These are phyloP conservation scores for Coregonus clupeaformis DNA, from an alignment of 2,113 vertebrate genomes.

Conservation along the genomic window DNA sequence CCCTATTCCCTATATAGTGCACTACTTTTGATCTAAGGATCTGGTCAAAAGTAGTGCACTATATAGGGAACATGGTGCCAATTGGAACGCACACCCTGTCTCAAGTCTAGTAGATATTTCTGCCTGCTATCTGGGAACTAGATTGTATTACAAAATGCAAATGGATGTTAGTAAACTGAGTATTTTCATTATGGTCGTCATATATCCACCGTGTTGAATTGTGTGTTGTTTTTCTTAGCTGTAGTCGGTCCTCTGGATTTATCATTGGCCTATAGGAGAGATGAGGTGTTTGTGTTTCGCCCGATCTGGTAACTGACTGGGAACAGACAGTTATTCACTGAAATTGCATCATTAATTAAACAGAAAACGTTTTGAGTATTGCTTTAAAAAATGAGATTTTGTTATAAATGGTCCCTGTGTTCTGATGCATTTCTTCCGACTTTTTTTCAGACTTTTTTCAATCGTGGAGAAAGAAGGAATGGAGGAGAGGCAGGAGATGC, in stretches of 20 bases:
- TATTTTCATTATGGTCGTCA: constrained; percentile 59
- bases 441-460: too few species aligned
- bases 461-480: too few species aligned
- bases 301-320: too few species aligned
- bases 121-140: constrained; percentile 55
- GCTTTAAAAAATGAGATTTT: background rate
- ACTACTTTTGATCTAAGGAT: too few species aligned
- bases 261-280: too few species aligned
- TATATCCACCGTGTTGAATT: constrained; percentile 59
- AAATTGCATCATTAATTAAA: background rate
- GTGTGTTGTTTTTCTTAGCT: background rate
- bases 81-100: constrained; percentile 4
- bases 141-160: constrained; percentile 46
- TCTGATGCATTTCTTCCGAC: constrained; percentile 31
- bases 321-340: background rate
- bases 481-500: too few species aligned
- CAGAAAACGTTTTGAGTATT: background rate
- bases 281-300: background rate
- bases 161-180: constrained; percentile 50
- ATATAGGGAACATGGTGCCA: background rate
- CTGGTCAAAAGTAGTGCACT: too few species aligned
- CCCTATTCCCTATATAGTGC: background rate
- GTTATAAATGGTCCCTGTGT: background rate
- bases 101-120: constrained; percentile 53
- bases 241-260: background rate